phyloP scores from a whole-genome alignment of 2,113 vertebrate species.

The Girardinichthys multiradiatus region DNA sequence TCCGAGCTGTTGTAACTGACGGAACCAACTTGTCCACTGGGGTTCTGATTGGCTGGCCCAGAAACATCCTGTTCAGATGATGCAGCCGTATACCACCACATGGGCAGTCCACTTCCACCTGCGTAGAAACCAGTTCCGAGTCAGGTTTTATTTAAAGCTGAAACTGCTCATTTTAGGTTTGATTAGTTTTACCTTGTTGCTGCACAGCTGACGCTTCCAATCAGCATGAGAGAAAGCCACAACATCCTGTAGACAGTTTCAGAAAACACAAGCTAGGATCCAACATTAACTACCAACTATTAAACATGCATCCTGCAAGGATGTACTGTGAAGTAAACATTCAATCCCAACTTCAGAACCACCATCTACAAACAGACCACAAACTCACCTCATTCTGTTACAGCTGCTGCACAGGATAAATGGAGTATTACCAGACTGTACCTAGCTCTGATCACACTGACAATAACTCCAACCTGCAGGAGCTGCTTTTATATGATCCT shows the following conservation, averaged over 20 bases:
- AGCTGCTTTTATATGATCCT: slow-evolving; percentile 3
- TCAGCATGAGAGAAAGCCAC: slow-evolving; percentile 30
- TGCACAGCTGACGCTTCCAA: slow-evolving; percentile 21
- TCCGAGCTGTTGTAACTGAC: neutral
- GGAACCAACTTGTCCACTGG: neutral
- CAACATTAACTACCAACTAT: neutral
- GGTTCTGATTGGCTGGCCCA: neutral
- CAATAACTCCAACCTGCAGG: neutral
- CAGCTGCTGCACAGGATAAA: neutral
- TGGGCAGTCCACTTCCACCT: neutral
- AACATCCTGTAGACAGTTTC: slow-evolving; percentile 13
- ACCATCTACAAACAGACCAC: neutral
- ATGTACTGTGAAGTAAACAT: neutral
- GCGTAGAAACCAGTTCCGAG: neutral
- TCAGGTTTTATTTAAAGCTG: neutral
- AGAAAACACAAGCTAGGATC: neutral
- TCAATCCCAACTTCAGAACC: no score
- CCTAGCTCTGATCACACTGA: neutral
- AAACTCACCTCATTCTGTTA: slow-evolving; percentile 2
- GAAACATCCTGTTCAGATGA: neutral
- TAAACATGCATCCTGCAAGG: neutral
- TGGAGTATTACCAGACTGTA: neutral
- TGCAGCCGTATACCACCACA: neutral
- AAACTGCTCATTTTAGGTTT: neutral
- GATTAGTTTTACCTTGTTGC: slow-evolving; percentile 3